Base-by-base conservation (phyloP, 2,888 invertebrate genomes). In the Cataglyphis cursor region DNA sequence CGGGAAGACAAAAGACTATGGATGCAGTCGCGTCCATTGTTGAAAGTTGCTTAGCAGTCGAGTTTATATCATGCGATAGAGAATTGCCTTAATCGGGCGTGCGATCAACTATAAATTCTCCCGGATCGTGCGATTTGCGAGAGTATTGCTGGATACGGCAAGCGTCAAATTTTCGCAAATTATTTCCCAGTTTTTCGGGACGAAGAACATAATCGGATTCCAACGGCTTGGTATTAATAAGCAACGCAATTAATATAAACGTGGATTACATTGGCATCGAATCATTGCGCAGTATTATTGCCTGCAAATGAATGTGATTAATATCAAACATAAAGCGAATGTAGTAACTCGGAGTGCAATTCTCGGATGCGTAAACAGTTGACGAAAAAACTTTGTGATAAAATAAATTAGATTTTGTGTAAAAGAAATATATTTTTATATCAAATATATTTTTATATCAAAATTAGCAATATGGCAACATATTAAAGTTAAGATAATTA, bases 271-370 rank as follows among this genome's bases (percentile, higher is more conserved):
- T 68, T 24, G 68, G 44, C 59, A 44, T 72, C 44, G 72, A 59
- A 59, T 78, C 78, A 78, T 78, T 35, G 78, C 72, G 72, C 72
- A 35, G 24, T 44, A 44, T 72, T 80, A 72, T 80, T 78, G 24
- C 72, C 24, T 80, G 72, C 78, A 72, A 72, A 72, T 75, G 61
- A 64, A 87, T 73, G 73, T 74, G 48, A 65, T 81, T 85, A 87
- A 81, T 74, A 66, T 65, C 81, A 83, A 76, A 72, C 75, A 24
- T 57, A 41, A 62, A 64, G 59, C 41, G 51, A 38, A 57, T 54
- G 74, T 65, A 85, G 85, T 85, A 85, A 78, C 68, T 44, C 31
- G 10, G 41, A 38, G 15, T 57, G 57, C 10, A 76, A 66, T 78
- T 78, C 72, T 70, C 41, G 59, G 21, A 81, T 41, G 12, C 41